Evolutionary conservation across 2,888 invertebrate genomes (phyloP), one percentile per base, ranked within the genome.

Genomic region (Hoplodrina blanda): DNA sequence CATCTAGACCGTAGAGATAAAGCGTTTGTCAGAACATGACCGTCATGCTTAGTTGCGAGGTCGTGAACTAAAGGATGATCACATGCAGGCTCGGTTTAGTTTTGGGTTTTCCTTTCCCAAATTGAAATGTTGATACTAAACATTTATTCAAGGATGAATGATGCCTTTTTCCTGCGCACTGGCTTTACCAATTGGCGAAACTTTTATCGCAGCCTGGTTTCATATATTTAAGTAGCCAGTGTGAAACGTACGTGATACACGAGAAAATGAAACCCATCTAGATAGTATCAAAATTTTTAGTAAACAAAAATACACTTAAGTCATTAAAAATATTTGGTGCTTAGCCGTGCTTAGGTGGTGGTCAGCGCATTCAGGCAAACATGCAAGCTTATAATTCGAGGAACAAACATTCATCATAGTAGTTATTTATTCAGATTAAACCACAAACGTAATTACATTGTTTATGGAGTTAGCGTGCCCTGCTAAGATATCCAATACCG

Each of bases 1-100:
- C 78, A 74, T 73, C 73, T 63, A 74, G 78, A 74, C 73, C 73
- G 73, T 46, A 73, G 52, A 78, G 73, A 74, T 74, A 72, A 62
- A 73, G 73, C 63, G 41, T 73, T 78, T 78, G 78, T 44, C 79
- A 73, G 64, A 71, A 73, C 57, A 78, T 73, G 49, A 78, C 74
- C 74, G 78, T 74, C 74, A 78, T 62, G 78, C 64, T 73, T 20
- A 19, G 63, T 20, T 25, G 44, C 78, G 78, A 73, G 74, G 64
- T 50, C 78, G 30, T 30, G 53, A 78, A 13, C 57, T 57, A 53
- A 53, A 63, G 19, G 49, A 73, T 78, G 49, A 72, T 53, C 44
- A 56, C 44, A 69, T 56, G 73, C 52, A 57, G 57, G 33, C 25
- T 53, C 19, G 49, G 57, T 62, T 19, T 52, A 30, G n/a, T 57